Evolutionary conservation across 2,888 invertebrate species (phyloP).

Genomic region (Tortricodes alternella): DNA sequence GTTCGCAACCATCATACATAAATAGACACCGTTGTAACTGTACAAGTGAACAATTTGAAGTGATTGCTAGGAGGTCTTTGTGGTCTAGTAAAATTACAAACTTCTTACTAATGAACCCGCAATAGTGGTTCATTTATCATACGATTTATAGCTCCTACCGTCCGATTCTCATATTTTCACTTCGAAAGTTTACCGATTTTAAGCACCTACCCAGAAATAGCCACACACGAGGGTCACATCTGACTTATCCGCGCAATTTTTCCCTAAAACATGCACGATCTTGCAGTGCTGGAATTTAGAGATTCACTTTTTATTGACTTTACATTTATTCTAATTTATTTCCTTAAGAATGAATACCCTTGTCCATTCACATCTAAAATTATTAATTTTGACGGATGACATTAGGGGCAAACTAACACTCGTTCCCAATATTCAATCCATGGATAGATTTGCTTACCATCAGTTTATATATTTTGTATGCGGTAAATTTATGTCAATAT

Average conservation of each 20-base stretch:
- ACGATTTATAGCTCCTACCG: conserved; percentile 18
- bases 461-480: too few relatives aligned
- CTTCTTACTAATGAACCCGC: conserved; percentile 15
- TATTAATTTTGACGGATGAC: too few relatives aligned
- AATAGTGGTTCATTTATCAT: conserved; percentile 23
- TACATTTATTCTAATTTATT: too few relatives aligned
- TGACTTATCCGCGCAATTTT: neutral
- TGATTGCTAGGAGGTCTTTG: conserved; percentile 28
- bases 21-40: conserved; percentile 1
- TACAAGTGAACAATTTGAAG: conserved; percentile 15
- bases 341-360: too few relatives aligned
- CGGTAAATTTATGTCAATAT: too few relatives aligned
- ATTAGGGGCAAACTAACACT: too few relatives aligned
- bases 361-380: too few relatives aligned
- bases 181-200: neutral
- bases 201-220: conserved; percentile 1
- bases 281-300: too few relatives aligned
- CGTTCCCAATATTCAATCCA: too few relatives aligned
- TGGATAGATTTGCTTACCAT: too few relatives aligned
- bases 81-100: conserved; percentile 25
- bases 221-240: neutral
- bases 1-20: neutral
- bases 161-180: neutral
- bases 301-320: too few relatives aligned
- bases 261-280: neutral